Evolutionary conservation across 1,140 invertebrate genomes (phyloP), one percentile per base, ranked within the genome.

Genomic region (Odontomachus brunneus): DNA sequence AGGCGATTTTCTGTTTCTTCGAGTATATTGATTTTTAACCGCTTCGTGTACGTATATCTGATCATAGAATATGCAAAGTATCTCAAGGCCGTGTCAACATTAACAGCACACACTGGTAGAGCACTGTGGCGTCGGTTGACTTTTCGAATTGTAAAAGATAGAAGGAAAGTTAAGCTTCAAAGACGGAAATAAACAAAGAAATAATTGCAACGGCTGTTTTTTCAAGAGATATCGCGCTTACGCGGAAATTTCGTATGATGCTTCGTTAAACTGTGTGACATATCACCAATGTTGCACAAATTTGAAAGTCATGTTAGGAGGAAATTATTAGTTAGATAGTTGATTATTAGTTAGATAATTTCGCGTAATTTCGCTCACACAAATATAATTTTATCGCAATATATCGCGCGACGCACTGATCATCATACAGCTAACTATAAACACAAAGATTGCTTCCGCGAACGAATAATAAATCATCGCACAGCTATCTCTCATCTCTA

Each of bases 1-100:
- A 15, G 3, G 7, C 3, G 1, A 72, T 57, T 57, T 38, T 72
- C n/a, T 22, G 4, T 17, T 19, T 15, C 33, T 57, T 19, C 19
- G 24, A 53, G n/a, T 51, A 2, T 38, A 73, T 59, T 5, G 19
- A 73, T 26, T 60, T 72, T 73, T 73, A 59, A 44, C n/a, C 15
- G 22, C 22, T n/a, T 73, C 33, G 38, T 44, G 24, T 38, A 55
- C 29, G 26, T 29, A 29, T 3, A 51, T 9, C 19, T 59, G 48
- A 9, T 72, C n/a, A n/a, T 55, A 59, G 29, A 51, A 53, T 38
- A 57, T 24, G 19, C 19, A 24, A 1, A 44, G 33, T 59, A 59
- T 44, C 59, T 2, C 33, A 73, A 73, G 19, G 33, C 22, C 19
- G 24, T 24, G 2, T 1, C 9, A 14, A 15, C 24, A 24, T 72